phyloP scores from a whole-genome alignment of 1,140 invertebrate species.

The Trichonephila clavata region DNA sequence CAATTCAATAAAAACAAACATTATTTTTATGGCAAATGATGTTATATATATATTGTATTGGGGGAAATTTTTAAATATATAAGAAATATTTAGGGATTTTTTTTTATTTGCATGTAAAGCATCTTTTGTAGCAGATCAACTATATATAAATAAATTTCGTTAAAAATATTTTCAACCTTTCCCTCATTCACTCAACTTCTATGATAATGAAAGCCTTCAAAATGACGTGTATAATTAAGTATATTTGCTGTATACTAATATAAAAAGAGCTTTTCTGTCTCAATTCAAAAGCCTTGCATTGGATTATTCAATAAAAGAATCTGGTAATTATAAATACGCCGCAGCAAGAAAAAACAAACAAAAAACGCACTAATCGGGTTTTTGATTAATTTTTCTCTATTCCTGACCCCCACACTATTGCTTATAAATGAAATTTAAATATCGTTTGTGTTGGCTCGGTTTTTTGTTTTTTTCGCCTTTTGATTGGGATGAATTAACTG shows the following conservation, averaged over 20 bases:
- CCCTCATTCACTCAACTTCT: background rate
- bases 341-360: background rate
- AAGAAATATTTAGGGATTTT: too few relatives aligned
- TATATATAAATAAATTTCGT: too few relatives aligned
- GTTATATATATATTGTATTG: too few relatives aligned
- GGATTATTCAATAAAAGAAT: background rate
- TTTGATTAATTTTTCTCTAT: conserved; percentile 47
- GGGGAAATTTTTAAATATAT: too few relatives aligned
- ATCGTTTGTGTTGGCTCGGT: background rate
- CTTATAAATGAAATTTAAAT: conserved; percentile 46
- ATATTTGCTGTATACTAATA: background rate
- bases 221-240: background rate
- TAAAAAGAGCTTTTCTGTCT: background rate
- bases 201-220: background rate
- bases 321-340: conserved; percentile 4
- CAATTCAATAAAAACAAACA: too few relatives aligned
- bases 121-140: too few relatives aligned
- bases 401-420: background rate
- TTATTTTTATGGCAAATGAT: too few relatives aligned
- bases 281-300: background rate
- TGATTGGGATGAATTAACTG: conserved; percentile 13
- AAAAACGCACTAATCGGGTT: background rate
- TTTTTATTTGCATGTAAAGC: too few relatives aligned
- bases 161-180: background rate
- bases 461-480: background rate